phyloP scores from a whole-genome alignment of 2,113 vertebrate species.

The Pteropus alecto region DNA sequence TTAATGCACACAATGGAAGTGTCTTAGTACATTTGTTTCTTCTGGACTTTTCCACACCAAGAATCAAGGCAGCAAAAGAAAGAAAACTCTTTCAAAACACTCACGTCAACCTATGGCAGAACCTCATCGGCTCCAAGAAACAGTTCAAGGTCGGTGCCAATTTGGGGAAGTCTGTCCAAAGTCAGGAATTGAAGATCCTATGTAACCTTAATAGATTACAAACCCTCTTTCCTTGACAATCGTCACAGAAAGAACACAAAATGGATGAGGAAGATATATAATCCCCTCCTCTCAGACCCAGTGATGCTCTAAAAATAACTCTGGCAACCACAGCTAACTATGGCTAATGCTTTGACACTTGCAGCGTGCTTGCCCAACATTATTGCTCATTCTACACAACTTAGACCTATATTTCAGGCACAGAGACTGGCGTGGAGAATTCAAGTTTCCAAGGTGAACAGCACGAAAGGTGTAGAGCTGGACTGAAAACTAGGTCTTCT shows the following conservation, averaged over 20 bases:
- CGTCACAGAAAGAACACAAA: not conserved
- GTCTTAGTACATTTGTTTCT: not conserved
- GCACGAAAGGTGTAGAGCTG: not conserved
- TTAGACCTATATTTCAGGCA: not conserved
- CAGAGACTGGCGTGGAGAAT: not conserved
- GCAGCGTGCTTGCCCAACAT: not conserved
- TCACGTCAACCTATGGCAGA: not conserved
- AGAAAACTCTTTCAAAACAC: constrained; percentile 18
- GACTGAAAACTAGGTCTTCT: not conserved
- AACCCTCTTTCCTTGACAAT: not conserved
- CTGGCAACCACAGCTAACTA: not conserved
- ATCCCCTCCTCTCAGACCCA: not conserved
- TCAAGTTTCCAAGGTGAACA: not conserved
- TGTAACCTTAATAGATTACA: not conserved
- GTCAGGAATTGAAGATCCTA: not conserved
- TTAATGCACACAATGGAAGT: not conserved
- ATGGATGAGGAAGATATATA: not conserved
- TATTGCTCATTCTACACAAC: not conserved
- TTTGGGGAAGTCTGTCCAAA: constrained; percentile 24
- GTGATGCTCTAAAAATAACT: not conserved
- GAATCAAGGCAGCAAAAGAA: not conserved
- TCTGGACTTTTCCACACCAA: not conserved
- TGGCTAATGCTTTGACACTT: not conserved
- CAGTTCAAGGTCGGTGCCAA: not conserved
- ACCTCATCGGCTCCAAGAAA: not conserved